These are phyloP conservation scores for Channa argus DNA, from an alignment of 2,113 vertebrate genomes.

Conservation along the genomic window DNA sequence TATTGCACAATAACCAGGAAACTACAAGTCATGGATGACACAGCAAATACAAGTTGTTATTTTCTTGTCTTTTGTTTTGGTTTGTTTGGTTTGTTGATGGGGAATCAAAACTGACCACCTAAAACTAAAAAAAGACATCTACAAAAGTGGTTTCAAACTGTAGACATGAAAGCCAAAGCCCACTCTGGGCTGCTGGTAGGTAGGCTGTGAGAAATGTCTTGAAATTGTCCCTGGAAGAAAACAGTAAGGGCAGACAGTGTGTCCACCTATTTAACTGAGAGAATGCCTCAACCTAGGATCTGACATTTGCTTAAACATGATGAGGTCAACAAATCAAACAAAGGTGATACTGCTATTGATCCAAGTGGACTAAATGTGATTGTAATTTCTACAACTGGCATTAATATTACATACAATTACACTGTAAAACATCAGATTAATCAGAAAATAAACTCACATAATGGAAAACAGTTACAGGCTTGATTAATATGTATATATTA, in stretches of 20 bases:
- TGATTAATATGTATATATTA: neutral
- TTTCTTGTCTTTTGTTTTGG: too few species aligned
- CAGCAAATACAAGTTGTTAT: too few species aligned
- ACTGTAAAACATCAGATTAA: too few species aligned
- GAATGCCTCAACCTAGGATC: neutral
- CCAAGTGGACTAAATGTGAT: neutral
- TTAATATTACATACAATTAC: neutral
- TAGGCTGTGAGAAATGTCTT: slow-evolving; percentile 14
- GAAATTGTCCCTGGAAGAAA: slow-evolving; percentile 27
- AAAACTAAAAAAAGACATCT: neutral
- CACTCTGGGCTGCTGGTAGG: slow-evolving; percentile 12
- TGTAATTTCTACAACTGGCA: neutral
- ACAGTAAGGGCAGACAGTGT: slow-evolving; percentile 7
- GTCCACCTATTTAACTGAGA: neutral
- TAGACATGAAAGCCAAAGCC: slow-evolving; percentile 17
- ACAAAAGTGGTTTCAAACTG: slow-evolving; percentile 38
- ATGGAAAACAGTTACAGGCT: neutral
- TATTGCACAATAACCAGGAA: neutral
- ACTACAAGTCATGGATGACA: neutral
- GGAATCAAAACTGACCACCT: too few species aligned
- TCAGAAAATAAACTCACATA: too few species aligned
- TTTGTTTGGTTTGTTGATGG: too few species aligned
- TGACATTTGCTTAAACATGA: neutral
- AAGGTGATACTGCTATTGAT: neutral
- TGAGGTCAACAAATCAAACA: slow-evolving; percentile 5